Conservation (phyloP, 2,888 invertebrate genomes). For the Thera britannica region DNA sequence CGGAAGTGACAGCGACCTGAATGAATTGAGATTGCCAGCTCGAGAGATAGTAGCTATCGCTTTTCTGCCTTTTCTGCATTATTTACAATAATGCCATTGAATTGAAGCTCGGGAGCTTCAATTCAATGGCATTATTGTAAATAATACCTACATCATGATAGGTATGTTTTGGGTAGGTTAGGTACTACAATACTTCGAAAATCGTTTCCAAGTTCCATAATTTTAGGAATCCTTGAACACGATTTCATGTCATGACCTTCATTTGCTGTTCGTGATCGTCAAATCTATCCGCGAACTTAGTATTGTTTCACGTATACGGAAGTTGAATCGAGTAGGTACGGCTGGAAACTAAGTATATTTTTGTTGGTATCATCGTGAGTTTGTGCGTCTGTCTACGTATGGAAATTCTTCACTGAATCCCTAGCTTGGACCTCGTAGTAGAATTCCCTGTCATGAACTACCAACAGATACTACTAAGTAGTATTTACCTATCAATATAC, state of each 20-base stretch:
- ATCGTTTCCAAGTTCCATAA: slow-evolving; percentile 5
- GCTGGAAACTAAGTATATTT: no score
- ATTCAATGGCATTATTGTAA: background rate
- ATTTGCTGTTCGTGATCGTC: slow-evolving; percentile 24
- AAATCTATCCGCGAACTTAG: background rate
- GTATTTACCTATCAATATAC: no score
- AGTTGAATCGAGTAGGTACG: background rate
- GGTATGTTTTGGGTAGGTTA: slow-evolving; percentile 4
- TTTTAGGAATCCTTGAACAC: slow-evolving; percentile 15
- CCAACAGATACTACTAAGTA: no score
- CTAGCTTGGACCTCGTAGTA: no score
- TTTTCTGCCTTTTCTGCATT: background rate
- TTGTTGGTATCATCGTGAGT: no score
- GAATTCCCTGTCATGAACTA: no score
- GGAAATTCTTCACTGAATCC: no score
- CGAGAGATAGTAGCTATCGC: slow-evolving; percentile 2
- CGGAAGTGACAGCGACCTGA: slow-evolving; percentile 16
- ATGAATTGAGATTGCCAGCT: slow-evolving; percentile 14
- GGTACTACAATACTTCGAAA: no score
- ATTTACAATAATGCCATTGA: background rate
- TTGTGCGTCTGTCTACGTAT: no score
- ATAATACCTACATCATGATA: background rate
- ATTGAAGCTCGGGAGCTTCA: background rate
- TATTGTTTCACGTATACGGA: slow-evolving; percentile 7
- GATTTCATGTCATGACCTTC: slow-evolving; percentile 10